Evolutionary conservation across 2,888 invertebrate genomes (phyloP), one percentile per base, ranked within the genome.

Genomic region (Xestobium rufovillosum): DNA sequence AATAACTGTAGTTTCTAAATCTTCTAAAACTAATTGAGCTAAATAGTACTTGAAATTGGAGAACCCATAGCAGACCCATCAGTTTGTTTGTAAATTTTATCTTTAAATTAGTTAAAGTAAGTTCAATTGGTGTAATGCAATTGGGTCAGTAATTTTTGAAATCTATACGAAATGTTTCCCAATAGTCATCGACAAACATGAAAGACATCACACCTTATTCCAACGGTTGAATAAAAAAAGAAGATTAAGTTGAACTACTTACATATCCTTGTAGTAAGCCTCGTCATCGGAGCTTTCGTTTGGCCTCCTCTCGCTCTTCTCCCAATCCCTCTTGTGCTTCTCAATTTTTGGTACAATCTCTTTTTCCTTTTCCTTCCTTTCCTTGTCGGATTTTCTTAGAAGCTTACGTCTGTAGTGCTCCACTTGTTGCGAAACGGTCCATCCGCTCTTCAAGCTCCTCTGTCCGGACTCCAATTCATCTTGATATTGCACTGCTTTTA

Each of bases 401-500:
- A 96, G 74, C 63, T 92, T 92, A 52, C 86, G 74, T 17, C 95
- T 69, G 66, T 91, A 94, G 68, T 91, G 86, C 57, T 90, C 85
- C 16, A 94, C 83, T 70, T 95, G 92, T 57, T 87, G 83, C 29
- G 74, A 66, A 44, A 88, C 70, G 4, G 80, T 73, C 75, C 87
- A 83, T 3, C 80, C 86, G 31, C 77, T 65, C 52, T 86, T 82
- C 13, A 83, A 60, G 19, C 75, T 72, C 39, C 84, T 72, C 52
- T 78, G 74, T 1, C 94, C 94, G 2, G 82, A 81, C 68, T 96
- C 96, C 51, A 96, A 65, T 63, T 95, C 95, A 70, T 96, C 96
- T 65, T 92, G 91, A 71, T 92, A 96, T 61, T 89, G 87, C 69
- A 96, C 76, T 34, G 90, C 88, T 69, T 91, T 90, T 49, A 95